These are phyloP conservation scores for Pyrgus malvae DNA, from an alignment of 2,888 invertebrate genomes.

Conservation along the genomic window DNA sequence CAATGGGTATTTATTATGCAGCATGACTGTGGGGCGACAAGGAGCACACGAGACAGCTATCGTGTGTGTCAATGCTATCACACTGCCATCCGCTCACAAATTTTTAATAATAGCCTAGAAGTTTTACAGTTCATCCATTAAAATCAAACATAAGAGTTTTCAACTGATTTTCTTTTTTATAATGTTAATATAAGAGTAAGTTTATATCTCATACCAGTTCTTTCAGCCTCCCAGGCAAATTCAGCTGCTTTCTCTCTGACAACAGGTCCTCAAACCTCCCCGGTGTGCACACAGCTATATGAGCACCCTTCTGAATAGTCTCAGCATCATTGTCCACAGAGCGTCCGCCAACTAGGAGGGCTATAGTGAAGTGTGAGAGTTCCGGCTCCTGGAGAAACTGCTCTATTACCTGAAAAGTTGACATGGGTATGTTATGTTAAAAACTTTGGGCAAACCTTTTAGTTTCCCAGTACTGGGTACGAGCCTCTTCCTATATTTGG, in stretches of 20 bases:
- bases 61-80: too few species aligned
- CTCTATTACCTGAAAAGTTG: slow-evolving; percentile 62
- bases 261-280: slow-evolving; percentile 95
- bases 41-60: too few species aligned
- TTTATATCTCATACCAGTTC: slow-evolving; percentile 82
- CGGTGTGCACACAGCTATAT: slow-evolving; percentile 97
- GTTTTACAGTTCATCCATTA: too few species aligned
- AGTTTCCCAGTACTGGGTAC: too few species aligned
- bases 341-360: slow-evolving; percentile 91
- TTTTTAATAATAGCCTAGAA: too few species aligned
- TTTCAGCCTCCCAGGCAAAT: slow-evolving; percentile 87
- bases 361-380: slow-evolving; percentile 74
- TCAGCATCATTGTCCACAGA: slow-evolving; percentile 89
- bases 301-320: slow-evolving; percentile 86
- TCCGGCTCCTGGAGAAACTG: slow-evolving; percentile 75
- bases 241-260: slow-evolving; percentile 85
- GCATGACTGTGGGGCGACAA: too few species aligned
- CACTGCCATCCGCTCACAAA: too few species aligned
- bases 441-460: too few species aligned
- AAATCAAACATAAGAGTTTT: too few species aligned
- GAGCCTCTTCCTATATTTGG: neutral
- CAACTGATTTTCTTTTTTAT: too few species aligned
- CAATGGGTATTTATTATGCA: too few species aligned
- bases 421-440: neutral
- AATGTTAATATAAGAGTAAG: too few species aligned